A percentile compares a stretch with the other conserved stretches of the same genome.
Evolutionary conservation across 2,888 invertebrate species (phyloP).

Genomic region (Brachypterus glaber): DNA sequence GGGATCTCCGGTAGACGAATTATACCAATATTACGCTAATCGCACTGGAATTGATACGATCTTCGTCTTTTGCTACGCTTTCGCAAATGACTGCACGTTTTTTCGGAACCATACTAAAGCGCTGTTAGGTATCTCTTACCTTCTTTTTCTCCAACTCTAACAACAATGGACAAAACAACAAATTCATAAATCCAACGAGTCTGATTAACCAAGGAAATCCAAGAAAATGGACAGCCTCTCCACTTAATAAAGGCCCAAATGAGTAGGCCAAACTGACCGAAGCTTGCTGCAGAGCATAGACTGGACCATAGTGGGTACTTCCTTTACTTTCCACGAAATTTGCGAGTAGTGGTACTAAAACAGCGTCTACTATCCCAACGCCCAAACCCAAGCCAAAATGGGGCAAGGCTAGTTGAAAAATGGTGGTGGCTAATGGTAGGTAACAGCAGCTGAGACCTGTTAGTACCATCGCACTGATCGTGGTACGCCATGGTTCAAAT

Average conservation of each 20-base stretch:
- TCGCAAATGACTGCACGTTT: no score
- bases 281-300: slow-evolving; percentile 77
- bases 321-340: slow-evolving; percentile 55
- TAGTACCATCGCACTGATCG: slow-evolving; percentile 34
- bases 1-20: slow-evolving; percentile 11
- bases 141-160: slow-evolving; percentile 38
- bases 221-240: slow-evolving; percentile 56
- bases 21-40: slow-evolving; percentile 3
- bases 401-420: slow-evolving; percentile 56
- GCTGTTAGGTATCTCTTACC: slow-evolving; percentile 18
- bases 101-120: neutral
- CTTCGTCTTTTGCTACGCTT: no score
- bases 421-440: slow-evolving; percentile 32
- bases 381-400: slow-evolving; percentile 69
- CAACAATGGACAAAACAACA: slow-evolving; percentile 59
- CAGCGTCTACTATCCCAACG: slow-evolving; percentile 72
- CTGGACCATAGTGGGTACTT: slow-evolving; percentile 60
- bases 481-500: slow-evolving; percentile 34
- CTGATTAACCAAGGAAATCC: slow-evolving; percentile 71
- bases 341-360: slow-evolving; percentile 68
- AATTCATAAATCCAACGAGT: slow-evolving; percentile 57
- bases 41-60: no score
- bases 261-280: slow-evolving; percentile 75
- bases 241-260: slow-evolving; percentile 66
- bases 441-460: slow-evolving; percentile 35